These are phyloP conservation scores for Spilogale gracilis DNA, from an alignment of 2,113 vertebrate genomes.

Conservation along the genomic window DNA sequence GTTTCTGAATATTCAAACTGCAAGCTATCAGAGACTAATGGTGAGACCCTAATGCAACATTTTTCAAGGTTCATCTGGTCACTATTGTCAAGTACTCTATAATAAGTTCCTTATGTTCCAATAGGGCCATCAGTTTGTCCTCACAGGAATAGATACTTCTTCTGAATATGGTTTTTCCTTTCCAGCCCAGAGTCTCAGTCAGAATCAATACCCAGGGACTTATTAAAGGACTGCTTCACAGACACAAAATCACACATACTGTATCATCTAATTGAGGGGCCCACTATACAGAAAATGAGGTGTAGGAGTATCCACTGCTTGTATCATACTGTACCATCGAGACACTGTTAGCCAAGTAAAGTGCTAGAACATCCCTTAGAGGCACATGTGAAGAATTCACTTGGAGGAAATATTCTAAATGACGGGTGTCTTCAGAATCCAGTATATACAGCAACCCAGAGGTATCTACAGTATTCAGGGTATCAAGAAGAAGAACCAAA, in stretches of 20 bases:
- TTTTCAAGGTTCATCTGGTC: neutral
- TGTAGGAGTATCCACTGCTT: too few relatives aligned
- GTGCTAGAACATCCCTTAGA: neutral
- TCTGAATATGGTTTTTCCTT: neutral
- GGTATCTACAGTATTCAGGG: neutral
- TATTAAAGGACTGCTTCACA: neutral
- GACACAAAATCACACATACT: neutral
- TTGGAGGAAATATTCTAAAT: neutral
- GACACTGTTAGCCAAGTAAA: too few relatives aligned
- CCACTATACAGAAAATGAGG: neutral
- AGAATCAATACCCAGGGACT: neutral
- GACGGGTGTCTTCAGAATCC: neutral
- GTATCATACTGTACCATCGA: too few relatives aligned
- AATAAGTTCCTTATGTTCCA: neutral
- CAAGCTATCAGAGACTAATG: neutral
- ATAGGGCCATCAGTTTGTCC: neutral
- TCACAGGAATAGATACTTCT: neutral
- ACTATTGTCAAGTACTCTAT: neutral
- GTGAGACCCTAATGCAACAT: neutral
- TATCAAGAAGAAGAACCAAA: neutral
- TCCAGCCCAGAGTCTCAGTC: neutral
- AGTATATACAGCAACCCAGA: neutral
- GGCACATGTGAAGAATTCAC: neutral
- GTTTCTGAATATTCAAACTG: neutral
- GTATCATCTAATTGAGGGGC: neutral